phyloP scores from a whole-genome alignment of 2,888 invertebrate species.

The Macrostomum cliftonense region DNA sequence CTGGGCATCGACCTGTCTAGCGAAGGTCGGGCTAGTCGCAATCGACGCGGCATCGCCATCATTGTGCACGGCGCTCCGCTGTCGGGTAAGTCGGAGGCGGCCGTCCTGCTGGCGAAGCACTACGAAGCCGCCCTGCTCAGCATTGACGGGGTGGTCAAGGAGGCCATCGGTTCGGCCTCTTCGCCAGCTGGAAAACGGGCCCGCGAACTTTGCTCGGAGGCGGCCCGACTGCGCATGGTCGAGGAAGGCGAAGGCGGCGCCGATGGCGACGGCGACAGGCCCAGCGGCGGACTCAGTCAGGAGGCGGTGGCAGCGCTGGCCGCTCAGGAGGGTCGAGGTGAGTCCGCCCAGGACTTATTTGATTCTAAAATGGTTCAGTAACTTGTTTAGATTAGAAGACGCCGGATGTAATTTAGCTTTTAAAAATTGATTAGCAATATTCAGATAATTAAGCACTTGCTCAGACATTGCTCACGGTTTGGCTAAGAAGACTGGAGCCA shows the following conservation, averaged over 20 bases:
- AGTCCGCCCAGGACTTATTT: too few relatives aligned
- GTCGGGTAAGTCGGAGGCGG: slow-evolving; percentile 26
- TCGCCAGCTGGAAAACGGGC: slow-evolving; percentile 28
- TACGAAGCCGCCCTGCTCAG: slow-evolving; percentile 34
- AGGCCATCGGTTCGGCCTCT: slow-evolving; percentile 34
- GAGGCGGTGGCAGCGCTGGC: slow-evolving; percentile 35
- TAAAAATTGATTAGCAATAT: too few relatives aligned
- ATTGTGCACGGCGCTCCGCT: slow-evolving; percentile 37
- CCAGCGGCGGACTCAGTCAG: slow-evolving; percentile 24
- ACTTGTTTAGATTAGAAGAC: too few relatives aligned
- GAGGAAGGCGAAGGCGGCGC: slow-evolving; percentile 19
- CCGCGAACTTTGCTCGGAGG: slow-evolving; percentile 30
- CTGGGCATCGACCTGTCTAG: slow-evolving; percentile 35
- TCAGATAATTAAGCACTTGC: too few relatives aligned
- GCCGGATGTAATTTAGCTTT: too few relatives aligned
- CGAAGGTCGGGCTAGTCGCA: slow-evolving; percentile 35
- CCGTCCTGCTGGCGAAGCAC: slow-evolving; percentile 26
- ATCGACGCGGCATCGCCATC: slow-evolving; percentile 34
- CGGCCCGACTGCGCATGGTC: slow-evolving; percentile 21
- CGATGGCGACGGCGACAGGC: slow-evolving; percentile 22
- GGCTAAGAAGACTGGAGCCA: too few relatives aligned
- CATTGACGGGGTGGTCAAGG: slow-evolving; percentile 32
- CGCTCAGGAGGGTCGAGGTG: slow-evolving; percentile 3
- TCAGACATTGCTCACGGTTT: too few relatives aligned
- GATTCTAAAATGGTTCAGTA: too few relatives aligned